phyloP scores from a whole-genome alignment of 2,797 vertebrate genomes.

The Rhinatrema bivittatum region DNA sequence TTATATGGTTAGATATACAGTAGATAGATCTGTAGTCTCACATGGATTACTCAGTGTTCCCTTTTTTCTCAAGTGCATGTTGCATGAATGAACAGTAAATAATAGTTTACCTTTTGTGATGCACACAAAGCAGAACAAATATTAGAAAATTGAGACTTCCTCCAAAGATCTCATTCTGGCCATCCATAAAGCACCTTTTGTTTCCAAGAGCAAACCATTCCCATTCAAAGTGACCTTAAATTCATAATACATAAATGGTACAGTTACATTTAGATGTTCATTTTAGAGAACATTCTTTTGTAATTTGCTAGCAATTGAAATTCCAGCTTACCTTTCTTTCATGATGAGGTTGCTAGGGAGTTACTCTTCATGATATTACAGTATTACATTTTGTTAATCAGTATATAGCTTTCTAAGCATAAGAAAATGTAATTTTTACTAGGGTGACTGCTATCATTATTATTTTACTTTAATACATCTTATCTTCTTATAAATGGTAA shows the following conservation, averaged over 20 bases:
- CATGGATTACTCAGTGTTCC: too few species aligned
- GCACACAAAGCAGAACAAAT: background rate
- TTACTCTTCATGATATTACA: background rate
- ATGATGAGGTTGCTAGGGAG: background rate
- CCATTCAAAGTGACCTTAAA: background rate
- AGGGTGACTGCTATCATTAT: too few species aligned
- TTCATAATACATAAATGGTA: background rate
- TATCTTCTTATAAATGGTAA: too few species aligned
- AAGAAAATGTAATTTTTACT: too few species aligned
- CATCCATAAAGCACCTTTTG: slow-evolving; percentile 2
- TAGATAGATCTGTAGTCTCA: too few species aligned
- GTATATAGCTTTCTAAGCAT: too few species aligned
- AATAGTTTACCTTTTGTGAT: background rate
- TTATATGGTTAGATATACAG: too few species aligned
- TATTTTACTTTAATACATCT: too few species aligned
- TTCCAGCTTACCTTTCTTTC: background rate
- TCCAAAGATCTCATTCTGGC: slow-evolving; percentile 12
- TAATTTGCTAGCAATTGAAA: background rate
- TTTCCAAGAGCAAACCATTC: background rate
- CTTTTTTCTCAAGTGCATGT: too few species aligned
- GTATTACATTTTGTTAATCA: too few species aligned
- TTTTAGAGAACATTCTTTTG: background rate
- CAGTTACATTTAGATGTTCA: background rate
- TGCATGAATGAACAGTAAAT: too few species aligned
- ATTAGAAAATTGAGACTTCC: background rate